Base-by-base conservation (phyloP, 1,140 invertebrate genomes). In the Ptiloglossa arizonensis region DNA sequence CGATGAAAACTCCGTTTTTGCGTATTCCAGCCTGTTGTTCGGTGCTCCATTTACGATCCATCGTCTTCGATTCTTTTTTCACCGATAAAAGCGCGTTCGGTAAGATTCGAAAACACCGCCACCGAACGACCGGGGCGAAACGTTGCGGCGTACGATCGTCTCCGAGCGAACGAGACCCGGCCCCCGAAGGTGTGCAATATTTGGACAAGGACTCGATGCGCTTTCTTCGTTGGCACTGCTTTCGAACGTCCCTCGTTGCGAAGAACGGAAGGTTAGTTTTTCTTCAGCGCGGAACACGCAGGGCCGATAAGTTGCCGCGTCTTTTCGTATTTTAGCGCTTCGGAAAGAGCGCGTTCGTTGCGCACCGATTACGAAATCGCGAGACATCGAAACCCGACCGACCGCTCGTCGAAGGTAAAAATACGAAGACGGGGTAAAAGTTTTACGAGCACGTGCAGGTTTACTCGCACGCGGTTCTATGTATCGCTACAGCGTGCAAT, bases 51-150 rank as follows among this genome's bases (percentile, higher is more conserved):
- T 84, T 84, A 84, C 81, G 81, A 62, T 79, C 54, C 52, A 35
- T 69, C 63, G 69, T 79, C 38, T 44, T 74, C 27, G 22, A 72
- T 83, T 80, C n/a, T n/a, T 84, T 82, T 83, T 71, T 60, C 62
- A 71, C 54, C 56, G 68, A 70, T 80, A 83, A 84, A 83, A 66
- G 13, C 64, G 59, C 63, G 59, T 54, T 57, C 32, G 44, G 27
- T n/a, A 8, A 35, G 29, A 70, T 27, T 79, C 52, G 70, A 69
- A 64, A 84, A 46, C 48, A 17, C 19, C 50, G 44, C 38, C n/a
- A 32, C 80, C 52, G n/a, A 76, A 81, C 73, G 46, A 46, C 59
- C 60, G n/a, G n/a, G 24, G 60, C 38, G n/a, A 60, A 77, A 82
- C 15, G 41, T 75, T 64, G 80, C 63, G 78, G 38, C 22, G 57